Percentiles rank a stretch among this genome's conserved stretches.
Conservation (phyloP, 2,888 invertebrate genomes). For the Polydrusus pterygomalis region DNA sequence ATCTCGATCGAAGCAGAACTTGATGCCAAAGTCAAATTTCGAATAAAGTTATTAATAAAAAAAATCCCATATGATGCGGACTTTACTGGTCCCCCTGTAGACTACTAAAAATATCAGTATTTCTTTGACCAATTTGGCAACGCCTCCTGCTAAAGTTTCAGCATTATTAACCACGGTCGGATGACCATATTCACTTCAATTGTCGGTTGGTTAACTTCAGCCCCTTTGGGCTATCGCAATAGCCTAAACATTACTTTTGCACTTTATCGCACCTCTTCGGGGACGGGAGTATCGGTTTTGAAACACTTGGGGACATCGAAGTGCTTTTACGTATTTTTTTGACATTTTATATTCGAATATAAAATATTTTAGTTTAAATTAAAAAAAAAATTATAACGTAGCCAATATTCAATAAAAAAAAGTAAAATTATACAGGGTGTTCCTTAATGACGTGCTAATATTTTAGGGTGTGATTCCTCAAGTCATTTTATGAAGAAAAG, state of each 20-base stretch:
- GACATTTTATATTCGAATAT: constrained; percentile 1
- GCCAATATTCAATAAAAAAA: too few relatives aligned
- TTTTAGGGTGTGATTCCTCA: too few relatives aligned
- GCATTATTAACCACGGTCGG: constrained; percentile 62
- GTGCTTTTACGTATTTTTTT: constrained; percentile 4
- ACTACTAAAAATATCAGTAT: background rate
- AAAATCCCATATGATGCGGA: too few relatives aligned
- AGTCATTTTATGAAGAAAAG: too few relatives aligned
- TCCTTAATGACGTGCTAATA: too few relatives aligned
- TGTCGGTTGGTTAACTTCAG: constrained; percentile 55
- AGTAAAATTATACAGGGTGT: too few relatives aligned
- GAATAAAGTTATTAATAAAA: too few relatives aligned
- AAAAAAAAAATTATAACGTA: too few relatives aligned
- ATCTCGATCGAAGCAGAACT: too few relatives aligned
- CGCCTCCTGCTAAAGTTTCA: constrained; percentile 42
- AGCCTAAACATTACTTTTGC: constrained; percentile 56
- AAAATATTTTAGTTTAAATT: too few relatives aligned
- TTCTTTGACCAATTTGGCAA: constrained; percentile 53
- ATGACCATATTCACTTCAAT: constrained; percentile 62
- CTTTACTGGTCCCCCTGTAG: background rate
- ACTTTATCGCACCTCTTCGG: constrained; percentile 53
- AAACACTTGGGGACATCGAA: constrained; percentile 18
- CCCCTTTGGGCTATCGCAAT: constrained; percentile 52
- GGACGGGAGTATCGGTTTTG: constrained; percentile 45
- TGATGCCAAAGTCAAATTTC: too few relatives aligned